Conservation (phyloP, 2,888 invertebrate genomes). For the Myopa tessellatipennis region DNA sequence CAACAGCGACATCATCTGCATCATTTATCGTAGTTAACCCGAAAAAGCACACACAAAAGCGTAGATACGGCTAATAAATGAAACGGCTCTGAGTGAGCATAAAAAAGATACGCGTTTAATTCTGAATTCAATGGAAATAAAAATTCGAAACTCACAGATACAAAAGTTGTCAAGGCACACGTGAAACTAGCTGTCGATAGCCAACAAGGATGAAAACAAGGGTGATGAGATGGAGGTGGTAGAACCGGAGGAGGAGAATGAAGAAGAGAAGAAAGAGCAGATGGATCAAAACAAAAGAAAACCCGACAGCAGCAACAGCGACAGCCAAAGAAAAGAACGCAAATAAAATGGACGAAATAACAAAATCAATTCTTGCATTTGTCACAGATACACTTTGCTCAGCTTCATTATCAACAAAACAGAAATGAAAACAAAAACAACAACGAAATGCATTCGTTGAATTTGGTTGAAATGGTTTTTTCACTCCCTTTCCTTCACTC, state of each 20-base stretch:
- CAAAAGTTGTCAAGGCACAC: not conserved
- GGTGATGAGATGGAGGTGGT: not conserved
- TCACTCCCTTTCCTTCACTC: not conserved
- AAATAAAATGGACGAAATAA: too few relatives aligned
- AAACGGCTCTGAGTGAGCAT: not conserved
- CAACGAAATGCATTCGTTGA: not conserved
- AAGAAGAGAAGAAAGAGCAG: not conserved
- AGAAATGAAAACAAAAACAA: too few relatives aligned
- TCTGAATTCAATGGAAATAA: not conserved
- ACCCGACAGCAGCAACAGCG: too few relatives aligned
- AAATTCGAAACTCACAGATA: not conserved
- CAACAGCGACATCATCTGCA: not conserved
- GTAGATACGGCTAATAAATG: not conserved
- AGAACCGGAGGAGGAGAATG: not conserved
- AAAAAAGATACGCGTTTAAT: not conserved
- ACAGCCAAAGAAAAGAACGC: too few relatives aligned
- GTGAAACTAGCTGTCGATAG: not conserved
- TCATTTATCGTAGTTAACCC: too few relatives aligned
- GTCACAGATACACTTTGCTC: not conserved
- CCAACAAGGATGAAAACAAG: not conserved
- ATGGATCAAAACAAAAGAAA: not conserved
- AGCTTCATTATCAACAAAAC: too few relatives aligned
- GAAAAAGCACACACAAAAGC: not conserved
- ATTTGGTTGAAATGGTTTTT: not conserved
- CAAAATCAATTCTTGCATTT: not conserved